phyloP scores from a whole-genome alignment of 2,113 vertebrate species.

The Serilophus lunatus region DNA sequence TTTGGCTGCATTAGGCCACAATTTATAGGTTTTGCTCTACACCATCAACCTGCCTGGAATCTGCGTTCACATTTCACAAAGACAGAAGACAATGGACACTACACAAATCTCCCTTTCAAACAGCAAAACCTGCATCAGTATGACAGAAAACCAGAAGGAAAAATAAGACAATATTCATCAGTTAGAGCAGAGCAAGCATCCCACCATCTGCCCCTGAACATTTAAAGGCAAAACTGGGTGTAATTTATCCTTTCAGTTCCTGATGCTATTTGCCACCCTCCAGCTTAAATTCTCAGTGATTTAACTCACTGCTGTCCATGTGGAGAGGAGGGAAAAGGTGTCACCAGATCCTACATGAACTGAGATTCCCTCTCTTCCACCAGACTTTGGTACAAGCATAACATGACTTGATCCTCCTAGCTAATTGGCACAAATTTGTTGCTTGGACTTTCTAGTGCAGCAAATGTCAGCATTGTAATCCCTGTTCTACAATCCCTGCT shows the following conservation, averaged over 20 bases:
- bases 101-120: background rate
- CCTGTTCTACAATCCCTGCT: background rate
- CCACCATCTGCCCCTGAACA: background rate
- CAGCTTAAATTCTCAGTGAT: background rate
- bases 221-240: background rate
- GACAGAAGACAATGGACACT: accelerated
- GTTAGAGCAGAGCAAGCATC: background rate
- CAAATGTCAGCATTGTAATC: accelerated
- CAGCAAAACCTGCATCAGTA: background rate
- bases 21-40: background rate
- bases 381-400: background rate
- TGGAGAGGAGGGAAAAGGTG: background rate
- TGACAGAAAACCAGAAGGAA: background rate
- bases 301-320: accelerated
- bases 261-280: background rate
- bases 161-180: background rate
- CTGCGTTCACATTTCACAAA: accelerated
- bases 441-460: background rate
- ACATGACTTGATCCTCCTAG: accelerated
- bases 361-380: background rate
- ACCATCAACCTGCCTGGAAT: accelerated
- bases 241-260: background rate
- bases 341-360: background rate
- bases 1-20: background rate
- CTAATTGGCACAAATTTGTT: background rate